These are phyloP conservation scores for Heliconius hewitsoni DNA, from an alignment of 1,140 invertebrate species.

Conservation along the genomic window DNA sequence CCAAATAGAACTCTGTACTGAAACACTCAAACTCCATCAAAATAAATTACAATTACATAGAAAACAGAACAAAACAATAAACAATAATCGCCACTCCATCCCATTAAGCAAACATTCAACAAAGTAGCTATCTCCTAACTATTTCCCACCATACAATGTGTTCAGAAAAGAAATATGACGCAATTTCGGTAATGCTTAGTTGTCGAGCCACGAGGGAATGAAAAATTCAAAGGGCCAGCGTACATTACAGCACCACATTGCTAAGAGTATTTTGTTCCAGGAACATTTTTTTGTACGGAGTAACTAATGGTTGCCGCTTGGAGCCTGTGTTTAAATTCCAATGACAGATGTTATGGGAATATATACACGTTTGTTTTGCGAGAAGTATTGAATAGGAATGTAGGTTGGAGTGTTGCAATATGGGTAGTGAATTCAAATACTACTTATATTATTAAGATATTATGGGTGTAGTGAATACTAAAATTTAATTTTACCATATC, in stretches of 20 bases:
- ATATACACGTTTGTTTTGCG: background rate
- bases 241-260: conserved; percentile 74
- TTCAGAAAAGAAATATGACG: conserved; percentile 79
- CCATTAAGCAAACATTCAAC: conserved; percentile 49
- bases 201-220: conserved; percentile 78
- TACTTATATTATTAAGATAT: too few relatives aligned
- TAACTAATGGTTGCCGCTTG: conserved; percentile 61
- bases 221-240: conserved; percentile 78
- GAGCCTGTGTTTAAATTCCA: conserved; percentile 48
- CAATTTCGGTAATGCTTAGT: conserved; percentile 80
- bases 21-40: background rate
- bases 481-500: too few relatives aligned
- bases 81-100: conserved; percentile 46
- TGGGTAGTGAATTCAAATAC: too few relatives aligned
- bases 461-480: too few relatives aligned
- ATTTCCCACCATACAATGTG: conserved; percentile 69
- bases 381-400: background rate
- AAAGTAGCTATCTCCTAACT: conserved; percentile 70
- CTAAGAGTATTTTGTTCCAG: conserved; percentile 68
- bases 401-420: too few relatives aligned
- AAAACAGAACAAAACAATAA: conserved; percentile 34
- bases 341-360: conserved; percentile 26
- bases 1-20: too few relatives aligned
- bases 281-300: conserved; percentile 31
- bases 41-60: background rate